Evolutionary conservation across 2,113 vertebrate species (phyloP).

Genomic region (Phylloscopus whistleri): DNA sequence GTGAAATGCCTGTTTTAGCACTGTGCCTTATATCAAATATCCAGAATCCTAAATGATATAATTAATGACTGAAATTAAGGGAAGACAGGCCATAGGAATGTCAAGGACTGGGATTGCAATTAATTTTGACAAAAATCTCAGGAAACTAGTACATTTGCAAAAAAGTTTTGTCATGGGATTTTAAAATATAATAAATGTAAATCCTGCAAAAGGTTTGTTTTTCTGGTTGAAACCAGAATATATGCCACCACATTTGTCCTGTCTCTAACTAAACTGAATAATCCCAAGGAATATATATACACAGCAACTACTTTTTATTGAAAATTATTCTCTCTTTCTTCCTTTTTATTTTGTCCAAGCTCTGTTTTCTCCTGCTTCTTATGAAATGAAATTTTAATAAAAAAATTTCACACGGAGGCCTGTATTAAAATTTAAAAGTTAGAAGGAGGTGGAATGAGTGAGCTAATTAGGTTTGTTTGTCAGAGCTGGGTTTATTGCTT

Average conservation of each 20-base stretch:
- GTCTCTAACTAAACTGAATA: background rate
- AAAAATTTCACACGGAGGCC: background rate
- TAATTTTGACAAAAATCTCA: background rate
- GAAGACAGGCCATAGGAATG: background rate
- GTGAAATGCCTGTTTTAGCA: background rate
- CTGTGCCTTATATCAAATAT: background rate
- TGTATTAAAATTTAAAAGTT: background rate
- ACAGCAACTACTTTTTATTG: background rate
- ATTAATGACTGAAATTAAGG: background rate
- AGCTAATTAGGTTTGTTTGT: background rate
- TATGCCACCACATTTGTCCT: background rate
- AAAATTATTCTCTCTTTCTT: background rate
- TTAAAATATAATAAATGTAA: background rate
- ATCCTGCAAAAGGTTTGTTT: background rate
- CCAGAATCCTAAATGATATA: background rate
- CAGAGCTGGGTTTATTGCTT: constrained; percentile 1
- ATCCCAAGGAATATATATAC: background rate
- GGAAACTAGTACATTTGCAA: background rate
- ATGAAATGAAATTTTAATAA: background rate
- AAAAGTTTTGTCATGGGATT: background rate
- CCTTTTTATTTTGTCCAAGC: background rate
- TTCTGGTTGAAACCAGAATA: background rate
- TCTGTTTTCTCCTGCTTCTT: background rate
- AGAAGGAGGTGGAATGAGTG: background rate
- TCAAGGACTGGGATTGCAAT: background rate